These are phyloP conservation scores for Ommatoiulus sabulosus DNA, from an alignment of 2,888 invertebrate species.

Conservation along the genomic window DNA sequence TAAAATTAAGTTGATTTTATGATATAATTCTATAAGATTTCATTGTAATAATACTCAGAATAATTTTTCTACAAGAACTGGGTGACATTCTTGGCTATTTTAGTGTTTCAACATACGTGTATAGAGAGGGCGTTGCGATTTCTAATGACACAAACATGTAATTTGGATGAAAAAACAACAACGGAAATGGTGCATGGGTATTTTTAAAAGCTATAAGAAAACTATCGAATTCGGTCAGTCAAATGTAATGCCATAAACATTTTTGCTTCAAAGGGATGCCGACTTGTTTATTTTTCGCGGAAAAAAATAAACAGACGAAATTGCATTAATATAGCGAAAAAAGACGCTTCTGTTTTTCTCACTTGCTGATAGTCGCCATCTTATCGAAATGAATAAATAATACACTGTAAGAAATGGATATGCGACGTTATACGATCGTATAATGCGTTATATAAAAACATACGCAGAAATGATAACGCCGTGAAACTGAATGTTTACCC, in stretches of 20 bases:
- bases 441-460: background rate
- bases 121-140: too few species aligned
- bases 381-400: background rate
- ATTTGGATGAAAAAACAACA: too few species aligned
- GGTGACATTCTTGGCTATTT: too few species aligned
- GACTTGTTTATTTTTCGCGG: background rate
- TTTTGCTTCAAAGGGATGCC: background rate
- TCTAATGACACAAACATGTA: too few species aligned
- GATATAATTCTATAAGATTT: too few species aligned
- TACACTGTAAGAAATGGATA: background rate
- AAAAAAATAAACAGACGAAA: background rate
- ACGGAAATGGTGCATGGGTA: too few species aligned
- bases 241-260: background rate
- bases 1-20: too few species aligned
- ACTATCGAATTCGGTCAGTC: background rate
- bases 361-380: too few species aligned
- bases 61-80: too few species aligned
- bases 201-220: too few species aligned
- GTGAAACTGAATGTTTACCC: background rate
- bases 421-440: background rate
- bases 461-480: background rate
- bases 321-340: background rate
- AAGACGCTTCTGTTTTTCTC: background rate
- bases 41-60: too few species aligned
- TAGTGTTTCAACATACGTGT: too few species aligned